Percentiles rank a stretch among this genome's conserved stretches.
Conservation (phyloP, 53 echinoderm and acorn worm genomes). For the Holothuria leucospilota region DNA sequence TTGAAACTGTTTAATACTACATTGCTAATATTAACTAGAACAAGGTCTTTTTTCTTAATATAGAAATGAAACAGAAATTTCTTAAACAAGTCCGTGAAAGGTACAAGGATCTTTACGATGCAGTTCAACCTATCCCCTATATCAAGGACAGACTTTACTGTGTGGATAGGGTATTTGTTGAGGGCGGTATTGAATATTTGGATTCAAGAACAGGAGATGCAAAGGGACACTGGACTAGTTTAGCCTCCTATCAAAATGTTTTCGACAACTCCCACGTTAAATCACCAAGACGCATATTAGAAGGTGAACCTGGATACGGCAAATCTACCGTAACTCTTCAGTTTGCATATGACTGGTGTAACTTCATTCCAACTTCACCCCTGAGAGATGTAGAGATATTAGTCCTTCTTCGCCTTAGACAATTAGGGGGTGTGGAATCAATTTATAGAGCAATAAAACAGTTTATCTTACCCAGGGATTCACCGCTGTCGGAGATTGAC, state of each 20-base stretch:
- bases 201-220: no score
- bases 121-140: conserved; percentile 4
- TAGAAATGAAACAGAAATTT: no score
- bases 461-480: not conserved
- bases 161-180: conserved; percentile 11
- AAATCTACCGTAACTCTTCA: no score
- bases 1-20: no score
- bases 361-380: no score
- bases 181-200: not conserved
- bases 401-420: conserved; percentile 2
- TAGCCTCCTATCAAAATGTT: not conserved
- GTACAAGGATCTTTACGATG: not conserved
- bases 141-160: not conserved
- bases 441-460: not conserved
- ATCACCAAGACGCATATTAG: not conserved
- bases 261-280: not conserved
- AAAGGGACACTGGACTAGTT: not conserved
- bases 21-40: no score
- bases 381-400: no score
- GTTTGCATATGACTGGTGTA: no score
- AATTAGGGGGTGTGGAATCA: not conserved
- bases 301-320: no score
- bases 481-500: not conserved
- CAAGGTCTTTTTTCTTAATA: no score
- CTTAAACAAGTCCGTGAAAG: not conserved